Base-by-base conservation (phyloP, 1,140 invertebrate genomes). In the Leguminivora glycinivorella region DNA sequence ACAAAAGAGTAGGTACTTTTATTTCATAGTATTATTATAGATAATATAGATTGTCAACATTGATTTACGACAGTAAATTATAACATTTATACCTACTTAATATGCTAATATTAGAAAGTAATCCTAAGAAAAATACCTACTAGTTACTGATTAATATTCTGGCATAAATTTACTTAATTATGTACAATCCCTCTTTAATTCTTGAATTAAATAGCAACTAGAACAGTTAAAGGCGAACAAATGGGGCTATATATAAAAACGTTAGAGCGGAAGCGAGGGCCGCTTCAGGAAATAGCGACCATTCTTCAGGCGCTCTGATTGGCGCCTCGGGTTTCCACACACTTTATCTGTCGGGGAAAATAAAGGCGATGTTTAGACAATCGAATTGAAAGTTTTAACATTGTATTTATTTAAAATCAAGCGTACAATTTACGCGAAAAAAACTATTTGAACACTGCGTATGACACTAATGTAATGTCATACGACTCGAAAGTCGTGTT, bases 221-320 rank as follows among this genome's bases (percentile, higher is more conserved):
- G n/a, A 31, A 14, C 26, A 63, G 58, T 63, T 63, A 63, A 31
- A n/a, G 7, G 14, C 26, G 26, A 29, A 63, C 58, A 34, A 83
- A 87, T 82, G 76, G 71, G 56, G 75, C 78, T 77, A 83, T 77
- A 83, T 83, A 81, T 77, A 77, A 82, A 75, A 82, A 83, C 78
- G 81, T 84, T 79, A 68, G 75, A 76, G 76, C 80, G 86, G 84
- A 88, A 87, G 74, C 72, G 73, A 70, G 75, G 75, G 72, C 79
- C 77, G 78, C 76, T 75, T 80, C 73, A 79, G 87, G 87, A 87
- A 89, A 89, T 85, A 77, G 77, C 73, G 67, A 76, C 79, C 76
- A 85, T 88, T 84, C 76, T 80, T 85, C 77, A 83, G 76, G 69
- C 77, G 52, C 70, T 40, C 72, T 80, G 81, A 82, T 88, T 85